phyloP scores from a whole-genome alignment of 53 echinoderm and acorn worm genomes.

The Arbacia lixula region DNA sequence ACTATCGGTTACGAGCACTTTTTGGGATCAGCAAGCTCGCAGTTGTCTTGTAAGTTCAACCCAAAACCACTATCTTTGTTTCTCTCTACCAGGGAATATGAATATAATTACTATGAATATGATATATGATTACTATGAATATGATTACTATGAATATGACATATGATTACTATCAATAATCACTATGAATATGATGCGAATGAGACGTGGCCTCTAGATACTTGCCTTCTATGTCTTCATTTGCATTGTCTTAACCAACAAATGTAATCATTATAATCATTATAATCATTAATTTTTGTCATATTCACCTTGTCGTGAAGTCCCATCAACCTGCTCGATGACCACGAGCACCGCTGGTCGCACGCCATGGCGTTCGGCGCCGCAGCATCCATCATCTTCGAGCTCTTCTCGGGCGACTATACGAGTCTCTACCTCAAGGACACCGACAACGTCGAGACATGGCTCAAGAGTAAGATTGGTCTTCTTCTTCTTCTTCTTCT shows the following conservation, averaged over 20 bases:
- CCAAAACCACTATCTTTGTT: too few relatives aligned
- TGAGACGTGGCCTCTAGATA: too few relatives aligned
- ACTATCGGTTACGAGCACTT: conserved; percentile 10
- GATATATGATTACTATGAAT: too few relatives aligned
- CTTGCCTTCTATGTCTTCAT: too few relatives aligned
- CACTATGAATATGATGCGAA: too few relatives aligned
- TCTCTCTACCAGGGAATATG: too few relatives aligned
- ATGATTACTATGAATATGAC: too few relatives aligned
- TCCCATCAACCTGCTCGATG: conserved; percentile 41
- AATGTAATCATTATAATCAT: too few relatives aligned
- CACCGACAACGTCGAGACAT: neutral
- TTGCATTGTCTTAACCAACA: too few relatives aligned
- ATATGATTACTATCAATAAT: too few relatives aligned
- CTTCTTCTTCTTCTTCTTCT: neutral
- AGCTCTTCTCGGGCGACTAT: conserved; percentile 33
- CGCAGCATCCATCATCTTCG: conserved; percentile 33
- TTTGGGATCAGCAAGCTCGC: conserved; percentile 37
- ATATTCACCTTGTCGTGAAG: neutral
- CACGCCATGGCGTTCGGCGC: conserved; percentile 49
- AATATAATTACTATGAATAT: too few relatives aligned
- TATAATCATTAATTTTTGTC: neutral
- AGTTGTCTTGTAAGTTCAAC: conserved; percentile 38
- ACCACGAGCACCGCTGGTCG: conserved; percentile 48
- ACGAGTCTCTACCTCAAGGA: conserved; percentile 5
- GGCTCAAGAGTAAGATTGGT: conserved; percentile 44